Conservation (phyloP, 2,113 vertebrate genomes). For the Ictidomys tridecemlineatus region DNA sequence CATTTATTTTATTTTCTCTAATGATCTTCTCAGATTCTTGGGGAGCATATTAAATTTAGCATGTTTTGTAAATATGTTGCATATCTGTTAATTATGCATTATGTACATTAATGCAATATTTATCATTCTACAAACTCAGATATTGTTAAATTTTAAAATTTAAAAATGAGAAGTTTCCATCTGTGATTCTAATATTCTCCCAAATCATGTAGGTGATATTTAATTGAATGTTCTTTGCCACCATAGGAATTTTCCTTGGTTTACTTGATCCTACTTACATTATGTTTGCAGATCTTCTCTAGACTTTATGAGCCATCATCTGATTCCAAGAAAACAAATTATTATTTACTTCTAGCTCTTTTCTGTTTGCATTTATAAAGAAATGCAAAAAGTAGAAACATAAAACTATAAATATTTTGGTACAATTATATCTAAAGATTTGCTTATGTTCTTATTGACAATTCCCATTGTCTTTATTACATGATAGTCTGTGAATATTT, state of each 20-base stretch:
- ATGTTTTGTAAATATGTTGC: background rate
- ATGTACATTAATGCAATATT: background rate
- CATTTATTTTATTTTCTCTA: constrained; percentile 10
- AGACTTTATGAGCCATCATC: background rate
- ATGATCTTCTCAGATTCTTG: background rate
- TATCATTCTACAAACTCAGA: background rate
- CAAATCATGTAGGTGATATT: background rate
- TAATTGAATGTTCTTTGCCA: background rate
- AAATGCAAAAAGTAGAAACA: background rate
- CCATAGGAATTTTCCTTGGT: background rate
- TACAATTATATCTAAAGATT: background rate
- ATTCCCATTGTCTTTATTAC: background rate
- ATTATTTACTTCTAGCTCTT: background rate
- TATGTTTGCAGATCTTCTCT: background rate
- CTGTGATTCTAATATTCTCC: background rate
- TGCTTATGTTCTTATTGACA: background rate
- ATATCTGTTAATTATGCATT: background rate
- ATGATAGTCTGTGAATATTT: background rate
- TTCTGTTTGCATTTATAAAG: background rate
- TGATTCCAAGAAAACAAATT: background rate
- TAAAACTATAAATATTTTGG: background rate
- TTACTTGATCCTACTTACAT: background rate
- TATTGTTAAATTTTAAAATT: background rate
- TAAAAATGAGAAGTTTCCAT: background rate
- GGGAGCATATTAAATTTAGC: background rate